These are phyloP conservation scores for Loripinus fragilis DNA, from an alignment of 2,888 invertebrate species.

Conservation along the genomic window DNA sequence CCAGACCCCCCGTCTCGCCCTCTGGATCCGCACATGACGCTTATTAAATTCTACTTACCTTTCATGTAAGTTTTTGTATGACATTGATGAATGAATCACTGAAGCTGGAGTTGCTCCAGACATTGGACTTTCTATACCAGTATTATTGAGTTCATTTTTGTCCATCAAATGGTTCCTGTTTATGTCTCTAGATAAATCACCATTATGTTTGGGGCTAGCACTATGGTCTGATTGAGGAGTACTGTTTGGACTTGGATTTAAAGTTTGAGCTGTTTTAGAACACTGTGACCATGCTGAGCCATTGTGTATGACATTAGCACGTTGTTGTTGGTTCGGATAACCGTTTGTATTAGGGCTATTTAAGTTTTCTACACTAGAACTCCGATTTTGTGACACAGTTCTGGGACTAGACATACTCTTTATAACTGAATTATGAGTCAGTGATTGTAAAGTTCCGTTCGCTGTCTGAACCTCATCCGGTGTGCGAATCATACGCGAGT, in stretches of 20 bases:
- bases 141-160: constrained; percentile 53
- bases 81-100: constrained; percentile 76
- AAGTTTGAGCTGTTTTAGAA: constrained; percentile 60
- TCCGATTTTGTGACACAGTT: constrained; percentile 51
- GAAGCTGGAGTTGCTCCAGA: constrained; percentile 75
- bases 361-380: constrained; percentile 64
- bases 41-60: constrained; percentile 56
- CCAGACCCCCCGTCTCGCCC: no score
- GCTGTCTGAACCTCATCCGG: constrained; percentile 46
- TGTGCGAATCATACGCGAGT: constrained; percentile 61
- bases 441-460: constrained; percentile 44
- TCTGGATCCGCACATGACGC: no score
- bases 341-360: constrained; percentile 62
- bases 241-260: constrained; percentile 66
- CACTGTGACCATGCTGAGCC: constrained; percentile 66
- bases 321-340: constrained; percentile 41
- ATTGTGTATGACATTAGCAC: constrained; percentile 66
- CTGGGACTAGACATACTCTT: constrained; percentile 70
- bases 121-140: constrained; percentile 69
- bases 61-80: constrained; percentile 63
- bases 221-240: constrained; percentile 64
- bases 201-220: constrained; percentile 64
- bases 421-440: constrained; percentile 72
- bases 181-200: constrained; percentile 49
- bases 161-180: constrained; percentile 55